Base-by-base conservation (phyloP, 1,140 invertebrate species). In the Hormaphis cornu region DNA sequence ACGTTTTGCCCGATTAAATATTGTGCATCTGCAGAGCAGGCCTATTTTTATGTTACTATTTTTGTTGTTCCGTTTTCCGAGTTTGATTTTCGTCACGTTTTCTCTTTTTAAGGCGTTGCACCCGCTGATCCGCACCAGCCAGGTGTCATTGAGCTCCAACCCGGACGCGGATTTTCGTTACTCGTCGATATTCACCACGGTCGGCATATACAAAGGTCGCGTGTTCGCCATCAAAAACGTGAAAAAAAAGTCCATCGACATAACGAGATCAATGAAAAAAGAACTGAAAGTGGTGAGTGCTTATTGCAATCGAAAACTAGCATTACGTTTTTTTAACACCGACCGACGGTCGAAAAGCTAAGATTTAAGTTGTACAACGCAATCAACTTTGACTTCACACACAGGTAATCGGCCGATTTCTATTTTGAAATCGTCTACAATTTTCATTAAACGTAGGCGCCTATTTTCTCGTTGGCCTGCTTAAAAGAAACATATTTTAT, bases 181-280 rank as follows among this genome's bases (percentile, higher is more conserved):
- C 76, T 90, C 89, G 0, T 87, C 86, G 63, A 89, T 95, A 70
- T 95, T 91, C 77, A 93, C 91, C 0, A 85, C 89, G 73, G 87
- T 96, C 6, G 94, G 91, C 1, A 84, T 93, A 26, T 97, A 95
- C 78, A 88, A 89, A 73, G 93, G 93, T 0, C 82, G 88, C 75
- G 83, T 88, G 16, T 87, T 95, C 37, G 91, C 94, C 0, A 85
- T 97, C 12, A 95, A 95, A 75, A 86, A 87, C 61, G 83, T 95
- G 1, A 81, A 87, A 61, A 89, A 91, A 75, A 91, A 91, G 78
- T 87, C 87, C 37, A 87, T 95, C 22, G 94, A 97, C 74, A 89
- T 97, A 10, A 94, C 86, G 0, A 80, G 93, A 52, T 87, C 89
- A 74, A 93, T 96, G 83, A 96, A 97, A 77, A 95, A 94, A 75